A percentile compares a stretch with the other conserved stretches of the same genome.
These are phyloP conservation scores for Papilio helenus DNA, from an alignment of 1,140 invertebrate genomes.

Conservation along the genomic window DNA sequence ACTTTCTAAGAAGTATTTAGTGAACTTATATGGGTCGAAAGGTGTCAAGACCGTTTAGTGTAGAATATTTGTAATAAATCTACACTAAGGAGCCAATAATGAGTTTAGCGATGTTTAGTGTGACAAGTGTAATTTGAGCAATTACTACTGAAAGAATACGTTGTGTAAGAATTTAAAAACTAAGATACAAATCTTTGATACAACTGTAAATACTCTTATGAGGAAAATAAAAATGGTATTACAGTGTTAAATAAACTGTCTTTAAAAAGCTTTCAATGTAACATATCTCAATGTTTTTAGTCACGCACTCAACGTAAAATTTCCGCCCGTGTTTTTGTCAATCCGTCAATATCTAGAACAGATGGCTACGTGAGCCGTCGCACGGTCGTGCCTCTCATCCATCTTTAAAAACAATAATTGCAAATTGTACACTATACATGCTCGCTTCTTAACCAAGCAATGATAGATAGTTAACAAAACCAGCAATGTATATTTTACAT, in stretches of 20 bases:
- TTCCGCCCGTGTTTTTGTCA: slow-evolving; percentile 1
- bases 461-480: not conserved
- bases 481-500: not conserved
- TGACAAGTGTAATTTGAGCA: too few species aligned
- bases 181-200: not conserved
- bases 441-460: not conserved
- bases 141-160: too few species aligned
- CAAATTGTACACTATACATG: not conserved
- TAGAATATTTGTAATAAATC: too few species aligned
- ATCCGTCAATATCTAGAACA: slow-evolving; percentile 25
- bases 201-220: not conserved
- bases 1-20: too few species aligned
- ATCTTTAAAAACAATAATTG: not conserved
- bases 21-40: too few species aligned
- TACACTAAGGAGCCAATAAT: too few species aligned
- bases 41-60: too few species aligned
- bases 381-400: slow-evolving; percentile 1
- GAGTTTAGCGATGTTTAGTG: too few species aligned
- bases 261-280: slow-evolving; percentile 27
- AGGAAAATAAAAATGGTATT: not conserved
- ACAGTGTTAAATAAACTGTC: not conserved
- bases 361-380: slow-evolving; percentile 15
- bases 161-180: too few species aligned
- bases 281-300: slow-evolving; percentile 27
- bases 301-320: slow-evolving; percentile 13